These are phyloP conservation scores for Helicoverpa zea DNA, from an alignment of 1,140 invertebrate genomes.

Conservation along the genomic window DNA sequence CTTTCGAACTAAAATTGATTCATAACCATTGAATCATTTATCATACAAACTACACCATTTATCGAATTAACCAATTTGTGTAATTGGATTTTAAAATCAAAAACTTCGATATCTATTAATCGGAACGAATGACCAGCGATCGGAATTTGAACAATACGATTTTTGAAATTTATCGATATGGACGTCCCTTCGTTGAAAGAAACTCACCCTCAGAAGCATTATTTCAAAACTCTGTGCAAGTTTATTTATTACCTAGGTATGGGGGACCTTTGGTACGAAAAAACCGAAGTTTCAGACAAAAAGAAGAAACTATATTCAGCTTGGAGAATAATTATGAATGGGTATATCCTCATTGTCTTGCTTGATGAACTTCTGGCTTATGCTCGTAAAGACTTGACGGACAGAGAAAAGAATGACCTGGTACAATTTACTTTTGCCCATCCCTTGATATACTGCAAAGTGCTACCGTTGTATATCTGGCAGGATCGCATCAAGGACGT, in stretches of 20 bases:
- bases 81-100: conserved; percentile 31
- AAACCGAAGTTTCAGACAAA: conserved; percentile 9
- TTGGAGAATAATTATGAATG: conserved; percentile 58
- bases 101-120: conserved; percentile 27
- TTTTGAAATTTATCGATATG: conserved; percentile 14
- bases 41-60: conserved; percentile 27
- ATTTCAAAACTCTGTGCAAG: conserved; percentile 60
- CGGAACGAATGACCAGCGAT: neutral
- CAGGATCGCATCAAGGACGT: conserved; percentile 52
- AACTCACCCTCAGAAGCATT: conserved; percentile 62
- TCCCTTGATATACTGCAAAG: conserved; percentile 55
- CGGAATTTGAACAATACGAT: neutral
- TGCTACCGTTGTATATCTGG: conserved; percentile 55
- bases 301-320: conserved; percentile 51
- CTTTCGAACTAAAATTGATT: conserved; percentile 11
- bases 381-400: conserved; percentile 54
- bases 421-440: conserved; percentile 63
- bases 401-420: conserved; percentile 64
- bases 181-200: conserved; percentile 33
- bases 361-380: conserved; percentile 59
- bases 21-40: neutral
- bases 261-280: conserved; percentile 68
- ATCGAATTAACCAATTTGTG: conserved; percentile 41
- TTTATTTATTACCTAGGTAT: conserved; percentile 63
- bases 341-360: conserved; percentile 53